Conservation (phyloP, 1,140 invertebrate species). For the Zaprionus camerounensis region DNA sequence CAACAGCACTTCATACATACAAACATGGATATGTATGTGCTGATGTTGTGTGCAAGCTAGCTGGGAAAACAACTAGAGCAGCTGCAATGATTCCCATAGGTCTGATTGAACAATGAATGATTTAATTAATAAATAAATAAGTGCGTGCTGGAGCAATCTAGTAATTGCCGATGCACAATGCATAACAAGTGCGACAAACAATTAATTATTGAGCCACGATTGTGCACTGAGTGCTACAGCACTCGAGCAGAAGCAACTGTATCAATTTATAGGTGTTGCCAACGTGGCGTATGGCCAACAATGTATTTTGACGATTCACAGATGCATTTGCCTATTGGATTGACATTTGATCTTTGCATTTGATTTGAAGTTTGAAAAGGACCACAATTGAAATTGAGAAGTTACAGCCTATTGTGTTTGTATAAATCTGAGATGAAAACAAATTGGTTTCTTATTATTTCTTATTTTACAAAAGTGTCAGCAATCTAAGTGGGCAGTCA, state of each 20-base stretch:
- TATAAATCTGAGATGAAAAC: not conserved
- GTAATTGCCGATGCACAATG: slow-evolving; percentile 56
- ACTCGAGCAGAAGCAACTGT: not conserved
- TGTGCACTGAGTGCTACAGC: slow-evolving; percentile 1
- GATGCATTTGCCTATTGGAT: slow-evolving; percentile 34
- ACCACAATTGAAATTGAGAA: not conserved
- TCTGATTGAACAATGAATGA: slow-evolving; percentile 77
- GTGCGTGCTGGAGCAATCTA: slow-evolving; percentile 41
- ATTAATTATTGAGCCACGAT: slow-evolving; percentile 70
- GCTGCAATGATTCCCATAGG: slow-evolving; percentile 60
- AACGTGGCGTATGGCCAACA: slow-evolving; percentile 61
- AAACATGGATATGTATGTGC: not conserved
- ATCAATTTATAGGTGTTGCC: slow-evolving; percentile 17
- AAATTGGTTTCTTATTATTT: not conserved
- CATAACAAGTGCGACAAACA: slow-evolving; percentile 72
- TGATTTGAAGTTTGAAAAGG: slow-evolving; percentile 16
- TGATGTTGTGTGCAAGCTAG: not conserved
- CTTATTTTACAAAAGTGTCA: not conserved
- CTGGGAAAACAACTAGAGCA: slow-evolving; percentile 22
- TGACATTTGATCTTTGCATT: slow-evolving; percentile 35
- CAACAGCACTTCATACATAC: not conserved
- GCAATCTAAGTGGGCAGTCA: not conserved
- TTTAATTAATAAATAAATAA: slow-evolving; percentile 82
- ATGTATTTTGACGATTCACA: slow-evolving; percentile 47
- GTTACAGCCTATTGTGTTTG: not conserved